A percentile compares a stretch with the other conserved stretches of the same genome.
Evolutionary conservation across 1,140 invertebrate genomes (phyloP).

Genomic region (Drosophila kohkoa): DNA sequence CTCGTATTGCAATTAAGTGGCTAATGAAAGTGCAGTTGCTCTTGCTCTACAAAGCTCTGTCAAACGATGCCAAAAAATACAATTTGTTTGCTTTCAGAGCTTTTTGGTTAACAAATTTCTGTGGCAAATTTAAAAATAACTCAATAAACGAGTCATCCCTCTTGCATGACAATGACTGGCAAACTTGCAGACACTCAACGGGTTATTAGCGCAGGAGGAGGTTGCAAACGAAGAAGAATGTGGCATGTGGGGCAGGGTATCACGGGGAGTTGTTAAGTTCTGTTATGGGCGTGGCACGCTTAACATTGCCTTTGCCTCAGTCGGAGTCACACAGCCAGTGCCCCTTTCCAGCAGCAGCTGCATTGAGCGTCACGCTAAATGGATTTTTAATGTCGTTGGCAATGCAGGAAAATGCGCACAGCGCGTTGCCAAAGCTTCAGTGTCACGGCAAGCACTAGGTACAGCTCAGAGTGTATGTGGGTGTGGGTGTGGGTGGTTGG

Average conservation of each 20-base stretch:
- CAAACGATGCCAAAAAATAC: constrained; percentile 18
- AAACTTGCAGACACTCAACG: constrained; percentile 74
- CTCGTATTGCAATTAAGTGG: constrained; percentile 32
- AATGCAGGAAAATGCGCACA: constrained; percentile 65
- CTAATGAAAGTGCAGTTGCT: constrained; percentile 36
- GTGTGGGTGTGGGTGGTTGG: neutral
- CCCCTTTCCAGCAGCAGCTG: constrained; percentile 43
- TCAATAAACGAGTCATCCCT: constrained; percentile 62
- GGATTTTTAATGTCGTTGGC: constrained; percentile 81
- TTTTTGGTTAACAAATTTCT: constrained; percentile 71
- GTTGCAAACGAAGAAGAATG: neutral
- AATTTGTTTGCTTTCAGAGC: constrained; percentile 55
- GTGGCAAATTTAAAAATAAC: constrained; percentile 70
- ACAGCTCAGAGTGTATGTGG: constrained; percentile 33
- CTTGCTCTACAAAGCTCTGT: constrained; percentile 8
- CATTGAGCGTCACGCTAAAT: constrained; percentile 72
- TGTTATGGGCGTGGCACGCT: constrained; percentile 34
- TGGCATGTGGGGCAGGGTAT: constrained; percentile 5
- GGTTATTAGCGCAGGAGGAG: constrained; percentile 65
- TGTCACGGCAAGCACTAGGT: constrained; percentile 53
- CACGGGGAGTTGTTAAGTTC: constrained; percentile 8
- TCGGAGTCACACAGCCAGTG: constrained; percentile 41
- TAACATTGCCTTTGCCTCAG: constrained; percentile 34
- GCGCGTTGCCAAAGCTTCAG: constrained; percentile 62
- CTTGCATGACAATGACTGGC: constrained; percentile 65